Evolutionary conservation across 2,888 invertebrate species (phyloP).

Genomic region (Sicus ferrugineus): DNA sequence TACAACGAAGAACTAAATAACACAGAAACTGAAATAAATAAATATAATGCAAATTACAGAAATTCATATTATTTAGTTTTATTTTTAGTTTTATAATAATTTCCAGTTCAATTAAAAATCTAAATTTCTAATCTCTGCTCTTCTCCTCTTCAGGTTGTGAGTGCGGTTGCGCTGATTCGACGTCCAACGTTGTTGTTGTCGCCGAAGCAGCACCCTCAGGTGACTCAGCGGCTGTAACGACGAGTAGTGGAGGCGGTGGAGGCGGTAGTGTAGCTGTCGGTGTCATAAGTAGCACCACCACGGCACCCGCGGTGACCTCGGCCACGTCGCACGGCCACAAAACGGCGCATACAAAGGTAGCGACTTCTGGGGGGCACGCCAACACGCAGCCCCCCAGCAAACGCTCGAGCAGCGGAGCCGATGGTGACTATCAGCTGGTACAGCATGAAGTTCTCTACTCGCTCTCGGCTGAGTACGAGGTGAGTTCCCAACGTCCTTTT

Average conservation of each 20-base stretch:
- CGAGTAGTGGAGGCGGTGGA: conserved; percentile 34
- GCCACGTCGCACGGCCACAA: conserved; percentile 61
- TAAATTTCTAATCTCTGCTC: background rate
- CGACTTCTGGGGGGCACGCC: conserved; percentile 66
- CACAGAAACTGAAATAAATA: too few relatives aligned
- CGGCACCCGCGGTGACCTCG: conserved; percentile 46
- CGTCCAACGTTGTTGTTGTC: conserved; percentile 38
- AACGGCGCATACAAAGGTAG: conserved; percentile 66
- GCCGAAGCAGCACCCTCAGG: conserved; percentile 17
- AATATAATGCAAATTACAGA: too few relatives aligned
- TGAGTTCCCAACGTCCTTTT: conserved; percentile 37
- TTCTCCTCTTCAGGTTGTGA: conserved; percentile 55
- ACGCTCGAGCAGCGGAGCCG: conserved; percentile 85
- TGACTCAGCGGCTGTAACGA: conserved; percentile 41
- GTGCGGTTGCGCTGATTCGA: conserved; percentile 64
- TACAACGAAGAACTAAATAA: too few relatives aligned
- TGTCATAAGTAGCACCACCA: conserved; percentile 27
- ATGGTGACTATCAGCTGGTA: conserved; percentile 98
- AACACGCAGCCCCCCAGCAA: conserved; percentile 69
- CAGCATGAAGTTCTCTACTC: conserved; percentile 98
- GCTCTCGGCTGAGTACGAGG: conserved; percentile 88
- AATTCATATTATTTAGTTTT: too few relatives aligned
- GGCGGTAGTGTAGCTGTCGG: conserved; percentile 26
- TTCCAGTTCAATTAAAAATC: too few relatives aligned
- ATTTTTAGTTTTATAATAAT: too few relatives aligned